These are phyloP conservation scores for Thymelicus lineola DNA, from an alignment of 2,888 invertebrate genomes.

Conservation along the genomic window DNA sequence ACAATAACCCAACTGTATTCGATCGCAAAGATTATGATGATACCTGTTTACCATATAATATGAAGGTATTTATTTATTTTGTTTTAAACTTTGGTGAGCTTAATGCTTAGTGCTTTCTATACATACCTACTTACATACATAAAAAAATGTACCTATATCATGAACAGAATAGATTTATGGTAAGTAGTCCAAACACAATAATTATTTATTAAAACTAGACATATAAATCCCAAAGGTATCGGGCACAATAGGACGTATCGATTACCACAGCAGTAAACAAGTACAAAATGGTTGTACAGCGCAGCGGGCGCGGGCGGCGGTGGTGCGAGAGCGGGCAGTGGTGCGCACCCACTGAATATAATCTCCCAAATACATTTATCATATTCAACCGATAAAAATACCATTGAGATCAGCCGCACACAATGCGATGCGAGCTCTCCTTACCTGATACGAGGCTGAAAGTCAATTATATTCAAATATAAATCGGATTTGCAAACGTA, in stretches of 20 bases:
- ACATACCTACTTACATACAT: no score
- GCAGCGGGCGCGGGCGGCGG: slow-evolving; percentile 49
- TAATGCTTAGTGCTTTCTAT: no score
- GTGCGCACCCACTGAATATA: slow-evolving; percentile 67
- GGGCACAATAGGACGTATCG: slow-evolving; percentile 24
- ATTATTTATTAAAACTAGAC: no score
- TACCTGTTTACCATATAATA: no score
- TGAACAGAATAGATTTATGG: no score
- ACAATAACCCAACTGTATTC: no score
- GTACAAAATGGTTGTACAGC: slow-evolving; percentile 58
- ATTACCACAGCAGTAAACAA: slow-evolving; percentile 43
- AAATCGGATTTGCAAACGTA: slow-evolving; percentile 85
- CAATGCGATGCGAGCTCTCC: slow-evolving; percentile 74
- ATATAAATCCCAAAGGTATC: no score
- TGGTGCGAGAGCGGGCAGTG: slow-evolving; percentile 49
- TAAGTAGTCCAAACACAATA: no score
- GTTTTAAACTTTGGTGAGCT: no score
- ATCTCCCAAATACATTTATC: slow-evolving; percentile 83
- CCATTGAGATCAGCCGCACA: slow-evolving; percentile 78
- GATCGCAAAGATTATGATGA: no score
- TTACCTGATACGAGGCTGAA: slow-evolving; percentile 79
- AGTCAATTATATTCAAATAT: slow-evolving; percentile 85
- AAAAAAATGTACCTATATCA: no score
- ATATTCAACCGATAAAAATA: slow-evolving; percentile 82
- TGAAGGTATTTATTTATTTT: no score